A percentile compares a stretch with the other conserved stretches of the same genome.
phyloP scores from a whole-genome alignment of 2,888 invertebrate species.

The Heliconius charithonia region DNA sequence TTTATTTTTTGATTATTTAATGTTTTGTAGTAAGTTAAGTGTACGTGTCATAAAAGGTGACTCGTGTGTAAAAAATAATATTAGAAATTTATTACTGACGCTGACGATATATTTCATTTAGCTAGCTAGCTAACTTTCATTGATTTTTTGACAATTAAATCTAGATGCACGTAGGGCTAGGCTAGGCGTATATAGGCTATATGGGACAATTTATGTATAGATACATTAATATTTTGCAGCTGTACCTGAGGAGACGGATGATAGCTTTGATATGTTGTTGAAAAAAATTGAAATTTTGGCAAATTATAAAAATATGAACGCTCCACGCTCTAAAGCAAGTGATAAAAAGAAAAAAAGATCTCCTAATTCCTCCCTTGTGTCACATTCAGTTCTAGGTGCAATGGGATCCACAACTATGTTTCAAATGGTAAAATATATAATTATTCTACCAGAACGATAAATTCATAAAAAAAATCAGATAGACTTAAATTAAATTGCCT shows the following conservation, averaged over 20 bases:
- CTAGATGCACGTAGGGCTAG: no score
- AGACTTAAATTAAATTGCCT: neutral
- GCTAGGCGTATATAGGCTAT: no score
- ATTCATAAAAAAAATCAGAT: neutral
- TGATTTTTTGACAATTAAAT: no score
- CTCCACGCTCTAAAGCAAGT: constrained; percentile 68
- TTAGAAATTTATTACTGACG: no score
- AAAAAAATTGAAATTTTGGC: constrained; percentile 67
- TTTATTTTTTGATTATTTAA: neutral
- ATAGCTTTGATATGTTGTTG: constrained; percentile 64
- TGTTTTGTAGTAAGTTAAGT: neutral
- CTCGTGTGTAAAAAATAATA: no score
- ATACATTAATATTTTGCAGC: constrained; percentile 37
- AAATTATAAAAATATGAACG: constrained; percentile 59
- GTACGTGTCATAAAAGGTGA: no score
- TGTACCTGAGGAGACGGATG: constrained; percentile 56
- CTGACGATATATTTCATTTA: no score
- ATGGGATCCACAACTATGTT: constrained; percentile 71
- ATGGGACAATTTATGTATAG: neutral
- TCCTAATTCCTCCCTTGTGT: constrained; percentile 59
- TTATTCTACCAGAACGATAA: neutral
- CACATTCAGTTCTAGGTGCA: constrained; percentile 59
- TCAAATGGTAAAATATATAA: constrained; percentile 61
- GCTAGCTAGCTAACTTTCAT: no score
- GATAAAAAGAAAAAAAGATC: constrained; percentile 72